phyloP scores from a whole-genome alignment of 2,797 vertebrate species.

The Crax fasciolata region DNA sequence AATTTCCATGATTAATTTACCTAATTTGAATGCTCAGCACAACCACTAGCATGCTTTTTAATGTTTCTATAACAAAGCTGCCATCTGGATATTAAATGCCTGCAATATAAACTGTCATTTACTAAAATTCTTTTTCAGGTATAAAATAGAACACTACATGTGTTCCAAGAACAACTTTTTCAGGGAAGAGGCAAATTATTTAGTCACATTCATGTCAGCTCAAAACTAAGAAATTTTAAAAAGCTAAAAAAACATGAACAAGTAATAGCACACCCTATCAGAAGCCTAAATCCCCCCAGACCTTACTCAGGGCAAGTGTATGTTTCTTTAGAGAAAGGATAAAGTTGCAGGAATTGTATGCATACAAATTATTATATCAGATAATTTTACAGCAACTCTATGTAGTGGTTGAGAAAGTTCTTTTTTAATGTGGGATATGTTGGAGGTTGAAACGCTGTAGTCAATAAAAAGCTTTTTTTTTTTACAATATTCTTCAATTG shows the following conservation, averaged over 20 bases:
- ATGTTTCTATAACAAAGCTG: neutral
- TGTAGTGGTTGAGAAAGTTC: neutral
- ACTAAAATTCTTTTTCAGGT: neutral
- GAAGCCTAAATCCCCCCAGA: neutral
- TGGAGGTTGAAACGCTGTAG: neutral
- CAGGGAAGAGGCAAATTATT: neutral
- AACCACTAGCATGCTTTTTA: neutral
- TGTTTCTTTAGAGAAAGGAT: neutral
- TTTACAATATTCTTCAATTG: neutral
- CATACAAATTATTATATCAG: neutral
- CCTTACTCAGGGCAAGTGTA: neutral
- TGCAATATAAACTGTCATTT: neutral
- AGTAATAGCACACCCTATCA: neutral
- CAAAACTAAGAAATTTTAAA: neutral
- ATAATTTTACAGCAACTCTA: neutral
- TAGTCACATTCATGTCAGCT: neutral
- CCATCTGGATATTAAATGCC: neutral
- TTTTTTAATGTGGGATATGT: neutral
- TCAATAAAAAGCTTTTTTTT: neutral
- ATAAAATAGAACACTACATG: neutral
- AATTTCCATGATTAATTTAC: conserved; percentile 51
- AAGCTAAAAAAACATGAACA: neutral
- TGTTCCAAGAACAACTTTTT: neutral
- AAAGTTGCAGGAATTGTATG: neutral
- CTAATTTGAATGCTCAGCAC: neutral